Conservation (phyloP, 2,113 vertebrate species). For the Ceyx melanurus region DNA sequence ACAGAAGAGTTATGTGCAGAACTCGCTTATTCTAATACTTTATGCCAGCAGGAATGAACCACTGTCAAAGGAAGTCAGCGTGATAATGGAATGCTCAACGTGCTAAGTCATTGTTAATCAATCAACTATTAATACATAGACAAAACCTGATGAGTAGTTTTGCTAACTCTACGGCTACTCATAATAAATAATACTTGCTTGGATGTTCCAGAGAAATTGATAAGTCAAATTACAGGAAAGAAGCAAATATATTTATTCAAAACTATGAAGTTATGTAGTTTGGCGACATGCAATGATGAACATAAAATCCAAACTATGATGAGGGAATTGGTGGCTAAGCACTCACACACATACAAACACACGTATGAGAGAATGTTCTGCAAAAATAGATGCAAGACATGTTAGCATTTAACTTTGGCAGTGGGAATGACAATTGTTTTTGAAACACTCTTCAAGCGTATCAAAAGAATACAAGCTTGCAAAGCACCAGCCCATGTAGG, state of each 20-base stretch:
- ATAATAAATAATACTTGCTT: conserved; percentile 68
- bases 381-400: conserved; percentile 53
- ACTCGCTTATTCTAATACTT: conserved; percentile 74
- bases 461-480: conserved; percentile 44
- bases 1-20: conserved; percentile 59
- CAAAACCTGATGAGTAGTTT: conserved; percentile 47
- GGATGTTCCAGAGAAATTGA: conserved; percentile 46
- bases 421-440: conserved; percentile 23
- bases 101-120: conserved; percentile 73
- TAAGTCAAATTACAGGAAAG: conserved; percentile 41
- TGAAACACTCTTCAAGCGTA: conserved; percentile 56
- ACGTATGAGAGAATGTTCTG: conserved; percentile 22
- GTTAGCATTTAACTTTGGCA: conserved; percentile 68
- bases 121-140: conserved; percentile 63
- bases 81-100: conserved; percentile 79
- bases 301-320: conserved; percentile 66
- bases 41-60: conserved; percentile 76
- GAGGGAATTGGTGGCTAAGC: conserved; percentile 55
- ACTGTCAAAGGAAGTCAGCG: conserved; percentile 76
- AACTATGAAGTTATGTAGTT: conserved; percentile 51
- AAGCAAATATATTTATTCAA: conserved; percentile 70
- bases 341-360: conserved; percentile 64
- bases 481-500: conserved; percentile 77
- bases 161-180: conserved; percentile 61
- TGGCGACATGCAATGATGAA: conserved; percentile 77